Percentiles rank a stretch among this genome's conserved stretches.
Evolutionary conservation across 2,888 invertebrate genomes (phyloP).

Genomic region (Macrophya annulata): DNA sequence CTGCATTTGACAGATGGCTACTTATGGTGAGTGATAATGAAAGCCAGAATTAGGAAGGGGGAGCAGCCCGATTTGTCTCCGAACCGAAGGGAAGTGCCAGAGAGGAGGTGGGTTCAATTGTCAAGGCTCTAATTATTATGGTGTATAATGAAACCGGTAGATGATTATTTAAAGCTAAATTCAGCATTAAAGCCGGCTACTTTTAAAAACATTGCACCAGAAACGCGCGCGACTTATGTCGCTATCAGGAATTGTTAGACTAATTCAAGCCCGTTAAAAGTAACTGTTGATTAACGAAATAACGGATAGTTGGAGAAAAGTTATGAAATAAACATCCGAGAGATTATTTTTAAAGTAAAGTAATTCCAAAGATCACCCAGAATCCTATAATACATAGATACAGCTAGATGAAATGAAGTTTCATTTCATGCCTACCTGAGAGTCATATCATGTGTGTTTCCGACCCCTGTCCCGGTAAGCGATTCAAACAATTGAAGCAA

Average conservation of each 20-base stretch:
- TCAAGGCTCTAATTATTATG: not conserved
- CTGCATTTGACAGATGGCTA: slow-evolving; percentile 53
- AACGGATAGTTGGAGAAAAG: not conserved
- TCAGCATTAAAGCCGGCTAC: not conserved
- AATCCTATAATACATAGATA: not conserved
- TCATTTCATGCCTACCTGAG: slow-evolving; percentile 32
- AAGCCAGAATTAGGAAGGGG: slow-evolving; percentile 14
- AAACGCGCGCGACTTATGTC: not conserved
- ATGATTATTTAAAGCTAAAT: not conserved
- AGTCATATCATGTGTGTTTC: slow-evolving; percentile 41
- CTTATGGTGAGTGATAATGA: slow-evolving; percentile 47
- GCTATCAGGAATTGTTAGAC: not conserved
- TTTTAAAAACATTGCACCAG: not conserved
- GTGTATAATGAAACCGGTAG: not conserved
- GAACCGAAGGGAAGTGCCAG: not conserved
- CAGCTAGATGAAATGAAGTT: slow-evolving; percentile 27
- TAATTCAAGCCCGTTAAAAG: not conserved
- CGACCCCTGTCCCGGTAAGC: not conserved
- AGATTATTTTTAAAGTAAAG: not conserved
- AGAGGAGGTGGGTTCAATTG: slow-evolving; percentile 16
- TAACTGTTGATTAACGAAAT: not conserved
- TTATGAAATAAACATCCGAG: not conserved
- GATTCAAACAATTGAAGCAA: slow-evolving; percentile 12
- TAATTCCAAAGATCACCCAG: not conserved
- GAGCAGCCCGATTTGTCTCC: not conserved